Conservation (phyloP, 2,888 invertebrate genomes). For the Hofmannophila pseudospretella region DNA sequence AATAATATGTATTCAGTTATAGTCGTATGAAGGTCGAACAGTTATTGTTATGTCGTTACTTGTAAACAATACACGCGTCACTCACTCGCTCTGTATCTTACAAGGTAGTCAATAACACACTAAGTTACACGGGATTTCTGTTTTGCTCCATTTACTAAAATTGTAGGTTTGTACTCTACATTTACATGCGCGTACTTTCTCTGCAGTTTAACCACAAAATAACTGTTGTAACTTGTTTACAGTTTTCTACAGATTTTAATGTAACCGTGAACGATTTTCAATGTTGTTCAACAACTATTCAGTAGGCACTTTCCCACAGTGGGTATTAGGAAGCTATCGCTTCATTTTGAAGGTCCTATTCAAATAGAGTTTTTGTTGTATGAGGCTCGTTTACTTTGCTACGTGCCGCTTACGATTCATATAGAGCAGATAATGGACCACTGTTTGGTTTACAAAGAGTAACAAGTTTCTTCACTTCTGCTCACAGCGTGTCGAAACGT, state of each 20-base stretch:
- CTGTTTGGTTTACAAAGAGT: conserved; percentile 34
- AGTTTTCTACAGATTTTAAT: conserved; percentile 17
- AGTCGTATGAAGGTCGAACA: conserved; percentile 48
- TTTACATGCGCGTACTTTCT: conserved; percentile 49
- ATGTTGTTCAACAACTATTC: conserved; percentile 11
- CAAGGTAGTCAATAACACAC: conserved; percentile 8
- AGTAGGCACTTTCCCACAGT: conserved; percentile 22
- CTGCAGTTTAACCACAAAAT: conserved; percentile 29
- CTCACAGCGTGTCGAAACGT: conserved; percentile 35
- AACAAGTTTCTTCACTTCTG: conserved; percentile 34
- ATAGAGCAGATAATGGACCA: conserved; percentile 21
- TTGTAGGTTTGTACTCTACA: conserved; percentile 42
- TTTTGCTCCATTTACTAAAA: conserved; percentile 55
- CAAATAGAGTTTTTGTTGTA: conserved; percentile 22
- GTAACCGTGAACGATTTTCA: conserved; percentile 11
- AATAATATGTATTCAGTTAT: conserved; percentile 3
- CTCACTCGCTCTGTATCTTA: conserved; percentile 10
- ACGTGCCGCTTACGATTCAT: conserved; percentile 17
- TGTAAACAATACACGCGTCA: conserved; percentile 8
- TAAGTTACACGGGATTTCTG: conserved; percentile 34
- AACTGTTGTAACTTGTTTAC: conserved; percentile 27
- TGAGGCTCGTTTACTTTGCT: conserved; percentile 3
- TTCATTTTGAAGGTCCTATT: conserved; percentile 23
- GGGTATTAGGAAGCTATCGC: conserved; percentile 12
- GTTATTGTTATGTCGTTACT: conserved; percentile 40